phyloP scores from a whole-genome alignment of 1,140 invertebrate species.

The Hycleus phaleratus region DNA sequence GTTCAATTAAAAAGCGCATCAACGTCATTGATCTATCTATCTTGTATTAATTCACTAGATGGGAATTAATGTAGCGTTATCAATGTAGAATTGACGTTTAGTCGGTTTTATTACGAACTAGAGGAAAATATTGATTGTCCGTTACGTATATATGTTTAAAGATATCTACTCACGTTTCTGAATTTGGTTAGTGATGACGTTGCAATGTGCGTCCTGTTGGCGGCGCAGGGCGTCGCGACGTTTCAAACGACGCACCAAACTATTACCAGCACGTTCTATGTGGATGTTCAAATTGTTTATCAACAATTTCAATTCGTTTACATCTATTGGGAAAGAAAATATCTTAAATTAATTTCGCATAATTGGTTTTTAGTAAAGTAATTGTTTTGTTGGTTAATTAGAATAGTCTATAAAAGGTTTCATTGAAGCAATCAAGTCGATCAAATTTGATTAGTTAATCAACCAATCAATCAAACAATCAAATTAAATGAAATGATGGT shows the following conservation, averaged over 20 bases:
- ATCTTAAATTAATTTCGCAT: neutral
- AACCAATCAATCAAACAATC: no score
- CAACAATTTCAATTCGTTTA: conserved; percentile 13
- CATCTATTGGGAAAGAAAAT: conserved; percentile 1
- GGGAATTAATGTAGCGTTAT: no score
- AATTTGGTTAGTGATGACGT: conserved; percentile 33
- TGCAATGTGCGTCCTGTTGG: conserved; percentile 34
- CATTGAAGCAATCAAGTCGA: neutral
- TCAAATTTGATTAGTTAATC: no score
- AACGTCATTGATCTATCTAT: no score
- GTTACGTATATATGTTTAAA: no score
- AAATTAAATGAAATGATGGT: no score
- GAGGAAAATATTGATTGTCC: conserved; percentile 11
- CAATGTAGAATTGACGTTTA: no score
- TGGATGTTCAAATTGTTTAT: conserved; percentile 14
- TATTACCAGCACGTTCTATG: conserved; percentile 20
- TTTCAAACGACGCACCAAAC: conserved; percentile 35
- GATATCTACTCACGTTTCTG: conserved; percentile 29
- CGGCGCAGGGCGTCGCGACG: conserved; percentile 38
- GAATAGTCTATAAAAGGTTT: neutral
- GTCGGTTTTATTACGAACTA: no score
- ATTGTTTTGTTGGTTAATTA: neutral
- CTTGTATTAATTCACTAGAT: no score
- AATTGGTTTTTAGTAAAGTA: neutral
- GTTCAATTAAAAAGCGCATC: no score